Percentiles rank a stretch among this genome's conserved stretches.
phyloP scores from a whole-genome alignment of 2,888 invertebrate genomes.

The Latrodectus hesperus region DNA sequence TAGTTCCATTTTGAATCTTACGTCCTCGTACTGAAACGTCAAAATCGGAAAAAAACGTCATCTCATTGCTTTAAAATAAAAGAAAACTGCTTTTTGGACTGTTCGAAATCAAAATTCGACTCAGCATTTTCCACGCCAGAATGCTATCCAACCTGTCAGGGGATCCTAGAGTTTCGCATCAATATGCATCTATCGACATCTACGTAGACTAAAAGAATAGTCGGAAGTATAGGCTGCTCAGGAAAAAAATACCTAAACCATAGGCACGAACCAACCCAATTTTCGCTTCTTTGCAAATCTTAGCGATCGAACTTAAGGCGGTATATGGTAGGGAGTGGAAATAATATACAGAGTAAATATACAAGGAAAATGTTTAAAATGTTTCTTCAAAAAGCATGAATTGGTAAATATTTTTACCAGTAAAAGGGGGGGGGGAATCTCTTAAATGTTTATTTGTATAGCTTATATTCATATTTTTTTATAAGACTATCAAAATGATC shows the following conservation, averaged over 20 bases:
- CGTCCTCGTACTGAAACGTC: neutral
- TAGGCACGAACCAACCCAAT: slow-evolving; percentile 46
- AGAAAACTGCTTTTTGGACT: slow-evolving; percentile 51
- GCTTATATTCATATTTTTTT: too few relatives aligned
- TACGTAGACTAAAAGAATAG: neutral
- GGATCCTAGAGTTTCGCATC: slow-evolving; percentile 43
- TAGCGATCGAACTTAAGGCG: slow-evolving; percentile 36
- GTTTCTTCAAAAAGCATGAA: slow-evolving; percentile 26
- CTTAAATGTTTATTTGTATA: too few relatives aligned
- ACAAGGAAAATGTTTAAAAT: slow-evolving; percentile 32
- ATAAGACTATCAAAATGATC: too few relatives aligned
- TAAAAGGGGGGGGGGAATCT: too few relatives aligned
- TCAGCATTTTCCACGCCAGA: slow-evolving; percentile 43
- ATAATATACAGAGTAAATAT: slow-evolving; percentile 51
- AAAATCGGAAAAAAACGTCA: slow-evolving; percentile 32
- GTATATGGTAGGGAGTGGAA: slow-evolving; percentile 14
- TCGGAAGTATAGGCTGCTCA: neutral
- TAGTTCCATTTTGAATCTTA: slow-evolving; percentile 5
- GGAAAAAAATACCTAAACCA: neutral
- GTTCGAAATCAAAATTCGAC: slow-evolving; percentile 51
- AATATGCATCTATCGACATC: slow-evolving; percentile 39
- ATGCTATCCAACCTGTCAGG: slow-evolving; percentile 56
- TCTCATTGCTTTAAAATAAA: slow-evolving; percentile 57
- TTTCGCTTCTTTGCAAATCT: slow-evolving; percentile 51
- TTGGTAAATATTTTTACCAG: neutral